These are phyloP conservation scores for Lasioglossum zephyrum DNA, from an alignment of 2,888 invertebrate species.

Conservation along the genomic window DNA sequence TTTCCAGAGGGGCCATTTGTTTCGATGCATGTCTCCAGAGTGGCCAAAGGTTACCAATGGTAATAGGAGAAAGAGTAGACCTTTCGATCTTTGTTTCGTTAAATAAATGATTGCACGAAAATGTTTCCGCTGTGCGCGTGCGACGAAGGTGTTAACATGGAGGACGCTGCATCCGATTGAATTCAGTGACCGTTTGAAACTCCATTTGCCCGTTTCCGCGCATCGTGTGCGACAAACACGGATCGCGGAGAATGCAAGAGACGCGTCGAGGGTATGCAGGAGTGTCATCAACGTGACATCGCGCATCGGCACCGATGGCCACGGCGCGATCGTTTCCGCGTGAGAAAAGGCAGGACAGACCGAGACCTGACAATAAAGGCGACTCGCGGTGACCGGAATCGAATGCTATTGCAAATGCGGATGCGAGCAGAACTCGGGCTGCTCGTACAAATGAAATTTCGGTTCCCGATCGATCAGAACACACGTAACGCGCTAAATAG, in stretches of 20 bases:
- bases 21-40: too few relatives aligned
- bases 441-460: slow-evolving; percentile 20
- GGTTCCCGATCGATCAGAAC: slow-evolving; percentile 23
- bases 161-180: neutral
- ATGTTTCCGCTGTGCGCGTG: neutral
- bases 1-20: too few relatives aligned
- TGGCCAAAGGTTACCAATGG: too few relatives aligned
- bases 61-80: too few relatives aligned
- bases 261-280: neutral
- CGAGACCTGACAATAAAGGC: slow-evolving; percentile 11
- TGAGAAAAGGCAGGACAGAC: neutral
- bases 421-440: neutral
- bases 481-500: slow-evolving; percentile 46
- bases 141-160: neutral
- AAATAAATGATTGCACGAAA: neutral
- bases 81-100: neutral
- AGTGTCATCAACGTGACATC: neutral
- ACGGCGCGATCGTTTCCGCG: neutral
- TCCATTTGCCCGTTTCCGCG: neutral
- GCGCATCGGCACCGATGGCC: neutral
- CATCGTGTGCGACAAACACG: neutral
- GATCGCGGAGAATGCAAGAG: neutral
- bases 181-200: neutral
- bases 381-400: neutral
- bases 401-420: neutral